Conservation (phyloP, 2,113 vertebrate species). For the Rostratula benghalensis region DNA sequence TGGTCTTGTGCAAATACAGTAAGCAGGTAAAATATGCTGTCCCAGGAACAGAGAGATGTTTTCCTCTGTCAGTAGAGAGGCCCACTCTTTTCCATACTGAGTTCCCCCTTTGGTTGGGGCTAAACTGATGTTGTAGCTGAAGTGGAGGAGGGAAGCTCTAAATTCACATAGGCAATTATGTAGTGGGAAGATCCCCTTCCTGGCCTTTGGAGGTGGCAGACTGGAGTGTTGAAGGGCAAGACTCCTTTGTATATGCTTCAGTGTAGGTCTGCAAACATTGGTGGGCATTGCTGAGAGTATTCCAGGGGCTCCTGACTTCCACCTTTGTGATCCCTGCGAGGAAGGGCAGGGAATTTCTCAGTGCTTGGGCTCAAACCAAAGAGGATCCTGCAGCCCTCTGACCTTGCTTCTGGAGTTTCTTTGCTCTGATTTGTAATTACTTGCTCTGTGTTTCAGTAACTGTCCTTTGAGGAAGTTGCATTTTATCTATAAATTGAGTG, state of each 20-base stretch:
- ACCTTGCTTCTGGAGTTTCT: neutral
- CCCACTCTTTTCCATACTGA: rapidly evolving
- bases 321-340: rapidly evolving
- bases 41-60: rapidly evolving
- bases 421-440: neutral
- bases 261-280: rapidly evolving
- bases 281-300: rapidly evolving
- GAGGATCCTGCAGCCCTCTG: neutral
- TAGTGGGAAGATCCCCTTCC: neutral
- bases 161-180: neutral
- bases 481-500: neutral
- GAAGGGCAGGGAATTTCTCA: neutral
- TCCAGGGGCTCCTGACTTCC: neutral
- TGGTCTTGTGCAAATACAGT: neutral
- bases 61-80: rapidly evolving
- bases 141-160: neutral
- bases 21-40: neutral
- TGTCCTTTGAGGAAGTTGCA: neutral
- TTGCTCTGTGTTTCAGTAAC: neutral
- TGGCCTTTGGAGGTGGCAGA: neutral
- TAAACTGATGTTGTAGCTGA: neutral
- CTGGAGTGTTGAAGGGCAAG: neutral
- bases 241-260: rapidly evolving
- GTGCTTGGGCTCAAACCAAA: neutral
- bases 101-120: rapidly evolving